Evolutionary conservation across 2,797 vertebrate species (phyloP).

Genomic region (Lithobates pipiens): DNA sequence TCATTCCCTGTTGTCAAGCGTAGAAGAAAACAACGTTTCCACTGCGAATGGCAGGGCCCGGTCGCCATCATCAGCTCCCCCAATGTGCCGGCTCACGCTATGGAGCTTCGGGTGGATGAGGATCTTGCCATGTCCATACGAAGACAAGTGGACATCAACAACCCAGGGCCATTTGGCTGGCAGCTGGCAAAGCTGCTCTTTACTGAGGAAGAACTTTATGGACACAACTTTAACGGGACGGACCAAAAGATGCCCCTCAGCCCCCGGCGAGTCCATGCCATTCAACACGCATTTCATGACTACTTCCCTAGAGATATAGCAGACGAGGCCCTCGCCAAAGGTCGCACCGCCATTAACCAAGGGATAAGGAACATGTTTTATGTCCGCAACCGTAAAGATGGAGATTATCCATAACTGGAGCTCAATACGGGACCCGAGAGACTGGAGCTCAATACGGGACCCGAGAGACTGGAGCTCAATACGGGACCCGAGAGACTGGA

Average conservation of each 20-base stretch:
- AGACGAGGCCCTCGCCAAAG: conserved; percentile 52
- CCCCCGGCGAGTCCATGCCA: conserved; percentile 53
- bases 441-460: too few relatives aligned
- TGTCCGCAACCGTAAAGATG: conserved; percentile 51
- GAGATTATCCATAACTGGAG: not conserved
- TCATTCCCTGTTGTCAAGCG: conserved; percentile 37
- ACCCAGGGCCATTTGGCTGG: conserved; percentile 54
- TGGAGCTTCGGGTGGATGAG: conserved; percentile 48
- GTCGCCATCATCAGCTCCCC: conserved; percentile 41
- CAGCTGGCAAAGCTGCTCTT: conserved; percentile 52
- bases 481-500: too few relatives aligned
- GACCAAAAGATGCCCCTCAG: conserved; percentile 56
- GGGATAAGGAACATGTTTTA: conserved; percentile 59
- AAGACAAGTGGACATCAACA: conserved; percentile 50
- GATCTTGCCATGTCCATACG: conserved; percentile 57
- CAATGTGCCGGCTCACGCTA: conserved; percentile 26
- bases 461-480: too few relatives aligned
- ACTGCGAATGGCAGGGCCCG: conserved; percentile 53
- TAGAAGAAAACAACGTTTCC: conserved; percentile 45
- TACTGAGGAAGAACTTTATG: conserved; percentile 53
- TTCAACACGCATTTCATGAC: conserved; percentile 54
- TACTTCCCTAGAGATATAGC: conserved; percentile 49
- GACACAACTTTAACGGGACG: conserved; percentile 55
- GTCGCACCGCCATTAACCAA: conserved; percentile 53
- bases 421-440: too few relatives aligned